These are phyloP conservation scores for Oryzias melastigma DNA, from an alignment of 2,113 vertebrate species.

Conservation along the genomic window DNA sequence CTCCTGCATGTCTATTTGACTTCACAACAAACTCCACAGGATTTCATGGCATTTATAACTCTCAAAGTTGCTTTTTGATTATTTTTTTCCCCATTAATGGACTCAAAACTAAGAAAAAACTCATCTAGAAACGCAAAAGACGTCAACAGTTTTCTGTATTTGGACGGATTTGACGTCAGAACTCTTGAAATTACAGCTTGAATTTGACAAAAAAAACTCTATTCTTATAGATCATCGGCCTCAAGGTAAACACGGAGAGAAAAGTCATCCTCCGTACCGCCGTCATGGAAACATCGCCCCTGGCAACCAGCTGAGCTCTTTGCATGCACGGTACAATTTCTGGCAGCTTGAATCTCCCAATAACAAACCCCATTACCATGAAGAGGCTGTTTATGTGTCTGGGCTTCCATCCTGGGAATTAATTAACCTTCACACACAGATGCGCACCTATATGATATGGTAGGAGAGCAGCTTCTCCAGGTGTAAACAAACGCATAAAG, in stretches of 20 bases:
- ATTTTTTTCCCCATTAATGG: not conserved
- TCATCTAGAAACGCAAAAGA: not conserved
- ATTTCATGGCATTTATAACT: too few relatives aligned
- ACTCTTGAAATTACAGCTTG: not conserved
- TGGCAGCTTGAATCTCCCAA: conserved; percentile 37
- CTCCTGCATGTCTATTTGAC: too few relatives aligned
- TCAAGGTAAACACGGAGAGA: conserved; percentile 20
- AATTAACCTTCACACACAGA: conserved; percentile 45
- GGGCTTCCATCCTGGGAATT: conserved; percentile 33
- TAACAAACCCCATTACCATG: conserved; percentile 30
- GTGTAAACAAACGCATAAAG: not conserved
- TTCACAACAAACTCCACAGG: too few relatives aligned
- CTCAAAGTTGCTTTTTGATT: too few relatives aligned
- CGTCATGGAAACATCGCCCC: conserved; percentile 25
- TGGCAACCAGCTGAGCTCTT: conserved; percentile 45
- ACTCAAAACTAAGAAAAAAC: not conserved
- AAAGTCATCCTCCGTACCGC: conserved; percentile 2
- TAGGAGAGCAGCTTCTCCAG: not conserved
- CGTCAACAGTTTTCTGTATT: not conserved
- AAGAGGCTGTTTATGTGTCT: conserved; percentile 16
- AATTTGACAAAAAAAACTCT: not conserved
- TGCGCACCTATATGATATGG: not conserved
- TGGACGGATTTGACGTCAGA: not conserved
- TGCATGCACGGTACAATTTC: conserved; percentile 15
- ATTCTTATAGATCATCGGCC: not conserved